phyloP scores from a whole-genome alignment of 2,888 invertebrate genomes.

The Eustalomyia histrio region DNA sequence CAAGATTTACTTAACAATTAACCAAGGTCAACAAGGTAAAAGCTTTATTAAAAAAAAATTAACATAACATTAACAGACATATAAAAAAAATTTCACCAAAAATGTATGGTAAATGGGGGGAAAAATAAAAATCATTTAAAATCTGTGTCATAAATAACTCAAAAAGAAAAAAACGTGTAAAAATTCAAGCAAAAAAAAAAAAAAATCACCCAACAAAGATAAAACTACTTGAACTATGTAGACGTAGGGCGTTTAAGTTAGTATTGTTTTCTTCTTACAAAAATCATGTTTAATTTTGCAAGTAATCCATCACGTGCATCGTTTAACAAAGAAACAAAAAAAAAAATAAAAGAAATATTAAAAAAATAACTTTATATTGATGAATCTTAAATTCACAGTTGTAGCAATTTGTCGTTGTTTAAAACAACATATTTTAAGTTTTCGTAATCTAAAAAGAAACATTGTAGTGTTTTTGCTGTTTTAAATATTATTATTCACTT shows the following conservation, averaged over 20 bases:
- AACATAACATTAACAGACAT: constrained; percentile 14
- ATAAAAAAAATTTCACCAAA: constrained; percentile 57
- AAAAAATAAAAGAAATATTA: constrained; percentile 7
- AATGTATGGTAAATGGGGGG: constrained; percentile 34
- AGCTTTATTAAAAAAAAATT: neutral
- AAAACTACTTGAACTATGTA: constrained; percentile 28
- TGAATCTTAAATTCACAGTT: neutral
- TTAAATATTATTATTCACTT: constrained; percentile 31
- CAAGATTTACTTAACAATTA: constrained; percentile 10
- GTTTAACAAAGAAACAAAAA: constrained; percentile 31
- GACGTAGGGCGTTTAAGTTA: constrained; percentile 6
- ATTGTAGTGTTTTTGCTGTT: neutral
- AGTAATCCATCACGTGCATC: constrained; percentile 48
- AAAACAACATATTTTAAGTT: constrained; percentile 9
- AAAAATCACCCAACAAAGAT: constrained; percentile 24
- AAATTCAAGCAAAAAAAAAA: constrained; percentile 22
- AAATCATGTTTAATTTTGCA: constrained; percentile 14
- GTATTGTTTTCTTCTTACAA: neutral
- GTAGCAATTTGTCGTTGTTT: constrained; percentile 16
- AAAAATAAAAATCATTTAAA: constrained; percentile 27
- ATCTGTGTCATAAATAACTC: constrained; percentile 15
- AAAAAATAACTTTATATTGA: neutral
- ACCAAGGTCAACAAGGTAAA: constrained; percentile 53
- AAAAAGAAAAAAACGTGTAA: constrained; percentile 32
- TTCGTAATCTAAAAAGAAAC: constrained; percentile 2